Evolutionary conservation across 2,113 vertebrate species (phyloP).

Genomic region (Xenopus borealis): DNA sequence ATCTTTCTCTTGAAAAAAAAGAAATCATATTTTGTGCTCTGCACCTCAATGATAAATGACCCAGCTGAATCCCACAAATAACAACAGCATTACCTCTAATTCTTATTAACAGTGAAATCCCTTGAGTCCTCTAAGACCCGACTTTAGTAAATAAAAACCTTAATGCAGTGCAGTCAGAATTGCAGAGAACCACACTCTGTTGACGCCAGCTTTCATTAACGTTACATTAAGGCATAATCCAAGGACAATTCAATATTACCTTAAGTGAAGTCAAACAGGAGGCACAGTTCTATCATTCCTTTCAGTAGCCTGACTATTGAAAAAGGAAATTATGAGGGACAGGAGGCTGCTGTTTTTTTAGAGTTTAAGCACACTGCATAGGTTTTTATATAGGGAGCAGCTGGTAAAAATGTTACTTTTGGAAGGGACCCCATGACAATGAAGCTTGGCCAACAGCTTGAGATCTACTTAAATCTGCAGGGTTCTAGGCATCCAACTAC

Average conservation of each 20-base stretch:
- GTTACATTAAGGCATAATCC: constrained; percentile 32
- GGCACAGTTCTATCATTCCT: not conserved
- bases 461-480: too few relatives aligned
- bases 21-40: too few relatives aligned
- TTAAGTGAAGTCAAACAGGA: constrained; percentile 29
- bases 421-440: too few relatives aligned
- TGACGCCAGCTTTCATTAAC: constrained; percentile 25
- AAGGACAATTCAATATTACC: constrained; percentile 36
- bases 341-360: not conserved
- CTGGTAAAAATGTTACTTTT: too few relatives aligned
- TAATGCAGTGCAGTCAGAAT: constrained; percentile 18
- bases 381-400: too few relatives aligned
- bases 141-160: not conserved
- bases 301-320: constrained; percentile 11
- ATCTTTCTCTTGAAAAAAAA: too few relatives aligned
- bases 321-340: too few relatives aligned
- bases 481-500: too few relatives aligned
- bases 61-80: too few relatives aligned
- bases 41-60: too few relatives aligned
- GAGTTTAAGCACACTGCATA: not conserved
- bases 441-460: too few relatives aligned
- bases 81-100: too few relatives aligned
- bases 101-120: constrained; percentile 4
- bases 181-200: constrained; percentile 2
- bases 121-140: constrained; percentile 9